Percentiles rank a stretch among this genome's conserved stretches.
phyloP scores from a whole-genome alignment of 2,797 vertebrate genomes.

The Spinus pinus region DNA sequence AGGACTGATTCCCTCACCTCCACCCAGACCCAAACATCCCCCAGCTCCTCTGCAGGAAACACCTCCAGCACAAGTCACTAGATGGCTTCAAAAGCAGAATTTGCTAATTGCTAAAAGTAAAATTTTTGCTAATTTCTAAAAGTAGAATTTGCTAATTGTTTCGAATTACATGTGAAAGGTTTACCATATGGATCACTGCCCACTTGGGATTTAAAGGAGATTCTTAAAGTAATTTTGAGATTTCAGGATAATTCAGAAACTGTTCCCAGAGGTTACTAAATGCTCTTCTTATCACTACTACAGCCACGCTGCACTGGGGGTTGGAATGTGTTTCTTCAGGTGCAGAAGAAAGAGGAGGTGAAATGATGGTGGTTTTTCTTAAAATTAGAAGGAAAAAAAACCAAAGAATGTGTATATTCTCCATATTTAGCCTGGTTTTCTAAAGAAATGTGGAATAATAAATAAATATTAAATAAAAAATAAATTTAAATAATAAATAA shows the following conservation, averaged over 20 bases:
- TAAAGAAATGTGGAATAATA: not conserved
- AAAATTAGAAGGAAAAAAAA: not conserved
- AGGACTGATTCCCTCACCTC: not conserved
- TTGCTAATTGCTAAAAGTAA: not conserved
- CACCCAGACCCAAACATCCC: not conserved
- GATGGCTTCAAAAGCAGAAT: slow-evolving; percentile 11
- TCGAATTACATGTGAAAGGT: slow-evolving; percentile 20
- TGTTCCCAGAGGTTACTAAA: slow-evolving; percentile 6
- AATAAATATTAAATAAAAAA: not conserved
- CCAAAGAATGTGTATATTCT: not conserved
- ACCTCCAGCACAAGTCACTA: slow-evolving; percentile 8
- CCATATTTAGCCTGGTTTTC: not conserved
- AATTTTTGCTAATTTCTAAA: not conserved
- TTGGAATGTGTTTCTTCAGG: not conserved
- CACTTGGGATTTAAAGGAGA: slow-evolving; percentile 36
- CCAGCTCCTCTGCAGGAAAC: not conserved
- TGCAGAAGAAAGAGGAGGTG: not conserved
- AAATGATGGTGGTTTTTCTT: not conserved
- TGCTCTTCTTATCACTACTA: not conserved
- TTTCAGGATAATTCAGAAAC: slow-evolving; percentile 23
- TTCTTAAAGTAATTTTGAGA: slow-evolving; percentile 31
- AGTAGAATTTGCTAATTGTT: slow-evolving; percentile 36
- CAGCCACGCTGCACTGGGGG: not conserved
- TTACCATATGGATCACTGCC: slow-evolving; percentile 49
- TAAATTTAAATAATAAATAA: not conserved